Conservation (phyloP, 2,113 vertebrate species). For the Tonatia bakeri region DNA sequence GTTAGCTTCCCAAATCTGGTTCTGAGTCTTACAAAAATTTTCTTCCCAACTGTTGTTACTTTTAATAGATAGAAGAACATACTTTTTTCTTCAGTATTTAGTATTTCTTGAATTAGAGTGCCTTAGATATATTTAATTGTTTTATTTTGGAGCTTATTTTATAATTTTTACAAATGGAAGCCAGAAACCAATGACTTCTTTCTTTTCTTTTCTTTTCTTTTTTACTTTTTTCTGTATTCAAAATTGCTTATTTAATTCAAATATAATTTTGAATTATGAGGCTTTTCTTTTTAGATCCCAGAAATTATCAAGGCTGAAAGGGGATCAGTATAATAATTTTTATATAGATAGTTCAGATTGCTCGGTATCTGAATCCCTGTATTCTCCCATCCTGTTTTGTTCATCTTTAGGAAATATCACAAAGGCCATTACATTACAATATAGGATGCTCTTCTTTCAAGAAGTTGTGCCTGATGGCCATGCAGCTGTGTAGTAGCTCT, state of each 20-base stretch:
- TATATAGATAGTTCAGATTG: background rate
- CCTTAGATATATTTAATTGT: background rate
- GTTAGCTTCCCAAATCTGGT: background rate
- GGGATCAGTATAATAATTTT: background rate
- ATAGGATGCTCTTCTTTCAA: background rate
- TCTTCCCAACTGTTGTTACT: background rate
- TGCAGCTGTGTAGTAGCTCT: background rate
- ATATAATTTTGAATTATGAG: background rate
- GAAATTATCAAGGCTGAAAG: background rate
- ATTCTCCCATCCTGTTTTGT: background rate
- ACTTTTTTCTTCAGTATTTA: background rate
- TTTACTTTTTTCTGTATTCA: background rate
- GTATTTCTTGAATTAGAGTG: background rate
- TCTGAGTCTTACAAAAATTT: background rate
- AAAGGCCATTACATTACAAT: background rate
- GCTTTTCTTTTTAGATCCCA: background rate
- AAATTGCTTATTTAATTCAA: slow-evolving; percentile 11
- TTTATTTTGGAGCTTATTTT: background rate
- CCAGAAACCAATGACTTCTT: background rate
- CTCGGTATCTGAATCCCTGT: background rate
- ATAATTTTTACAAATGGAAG: background rate
- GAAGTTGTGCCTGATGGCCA: background rate
- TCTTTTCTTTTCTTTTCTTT: background rate
- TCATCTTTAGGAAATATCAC: background rate
- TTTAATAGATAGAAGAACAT: background rate